Base-by-base conservation (phyloP, 2,797 vertebrate species). In the Microtus agrestis region DNA sequence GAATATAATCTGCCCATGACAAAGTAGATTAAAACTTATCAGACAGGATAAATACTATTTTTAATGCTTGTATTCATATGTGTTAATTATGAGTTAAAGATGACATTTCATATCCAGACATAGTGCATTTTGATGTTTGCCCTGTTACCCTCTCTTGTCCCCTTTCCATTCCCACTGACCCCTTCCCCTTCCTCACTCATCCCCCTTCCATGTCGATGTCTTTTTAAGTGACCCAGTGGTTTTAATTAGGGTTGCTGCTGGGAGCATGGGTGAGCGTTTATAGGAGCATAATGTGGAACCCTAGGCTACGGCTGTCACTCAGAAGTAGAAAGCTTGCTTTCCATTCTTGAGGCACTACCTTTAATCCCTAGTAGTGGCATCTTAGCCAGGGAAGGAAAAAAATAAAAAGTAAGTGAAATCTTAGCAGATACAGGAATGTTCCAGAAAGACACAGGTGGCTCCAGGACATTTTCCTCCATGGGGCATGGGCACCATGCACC, bases 21-120 rank as follows among this genome's bases (percentile, higher is more conserved):
- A 63, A 96, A 73, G 80, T 76, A 81, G 37, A 65, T 79, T 13
- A 65, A 79, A 71, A 74, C 86, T 12, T 74, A 29, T 81, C n/a
- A 87, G 74, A 37, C 12, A 81, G 79, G 54, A 63, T 25, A 76
- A 29, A 40, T 29, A 14, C 14, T 19, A 29, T 23, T 59, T 54
- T 74, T 74, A 59, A 40, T 59, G 51, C 4, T 59, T 31, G 2
- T 34, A 59, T 31, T 88, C 34, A 27, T 40, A 13, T 74, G 54
- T 43, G 54, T 14, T 74, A 74, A 59, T 23, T 31, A 43, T 31
- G 15, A 73, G 40, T 74, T 59, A 59, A 23, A 74, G 27, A 21
- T 87, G 48, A 23, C 14, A 21, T 59, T 59, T 43, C 71, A 31
- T 43, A 21, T 43, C 2, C 37, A 73, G 37, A 59, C 1, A 13